Evolutionary conservation across 2,113 vertebrate species (phyloP).

Genomic region (Oxyura jamaicensis): DNA sequence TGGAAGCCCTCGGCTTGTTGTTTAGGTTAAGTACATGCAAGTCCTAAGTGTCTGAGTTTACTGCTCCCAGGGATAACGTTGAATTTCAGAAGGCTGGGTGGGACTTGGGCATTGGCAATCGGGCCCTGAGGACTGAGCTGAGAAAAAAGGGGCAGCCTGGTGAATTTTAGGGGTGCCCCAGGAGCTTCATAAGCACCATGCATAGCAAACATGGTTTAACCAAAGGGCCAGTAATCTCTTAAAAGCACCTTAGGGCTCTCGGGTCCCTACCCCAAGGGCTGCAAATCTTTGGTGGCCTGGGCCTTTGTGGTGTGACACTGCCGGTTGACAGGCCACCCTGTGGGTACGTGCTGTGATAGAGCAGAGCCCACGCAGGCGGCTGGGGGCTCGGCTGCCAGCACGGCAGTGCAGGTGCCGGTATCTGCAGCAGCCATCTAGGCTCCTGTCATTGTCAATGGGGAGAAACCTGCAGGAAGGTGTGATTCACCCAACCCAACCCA

Average conservation of each 20-base stretch:
- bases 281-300: not conserved
- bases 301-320: no score
- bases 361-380: accelerated
- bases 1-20: not conserved
- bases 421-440: slow-evolving; percentile 49
- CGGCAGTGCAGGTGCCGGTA: not conserved
- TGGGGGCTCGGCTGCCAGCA: no score
- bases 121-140: not conserved
- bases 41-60: not conserved
- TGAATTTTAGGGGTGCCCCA: not conserved
- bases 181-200: not conserved
- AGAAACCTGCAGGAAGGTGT: not conserved
- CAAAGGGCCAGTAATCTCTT: not conserved
- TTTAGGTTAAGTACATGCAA: not conserved
- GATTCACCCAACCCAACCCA: not conserved
- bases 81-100: not conserved
- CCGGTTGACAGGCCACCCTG: not conserved
- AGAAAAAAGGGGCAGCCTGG: not conserved
- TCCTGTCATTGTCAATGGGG: slow-evolving; percentile 36
- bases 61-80: not conserved
- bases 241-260: not conserved
- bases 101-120: not conserved
- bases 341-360: not conserved
- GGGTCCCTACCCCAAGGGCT: not conserved
- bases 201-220: not conserved